A percentile compares a stretch with the other conserved stretches of the same genome.
Conservation (phyloP, 1,140 invertebrate species). For the Adelges cooleyi region DNA sequence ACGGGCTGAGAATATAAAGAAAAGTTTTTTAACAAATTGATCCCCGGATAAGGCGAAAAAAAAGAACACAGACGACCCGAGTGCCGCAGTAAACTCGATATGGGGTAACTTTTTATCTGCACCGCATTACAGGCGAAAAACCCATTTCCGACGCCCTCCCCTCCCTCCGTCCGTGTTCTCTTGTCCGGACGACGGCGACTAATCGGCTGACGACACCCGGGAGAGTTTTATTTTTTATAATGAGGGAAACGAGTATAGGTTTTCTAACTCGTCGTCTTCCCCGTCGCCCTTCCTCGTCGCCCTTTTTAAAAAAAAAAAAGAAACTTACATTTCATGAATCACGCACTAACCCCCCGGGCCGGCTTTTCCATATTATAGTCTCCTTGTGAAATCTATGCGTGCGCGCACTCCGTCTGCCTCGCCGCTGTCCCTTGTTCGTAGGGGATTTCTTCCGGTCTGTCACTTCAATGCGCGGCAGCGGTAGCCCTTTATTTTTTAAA, state of each 20-base stretch:
- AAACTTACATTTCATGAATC: slow-evolving; percentile 11
- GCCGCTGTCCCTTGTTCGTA: background rate
- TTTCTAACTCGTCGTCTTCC: background rate
- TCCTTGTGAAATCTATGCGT: slow-evolving; percentile 4
- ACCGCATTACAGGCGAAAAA: background rate
- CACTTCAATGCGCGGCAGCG: slow-evolving; percentile 11
- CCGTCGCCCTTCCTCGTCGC: background rate
- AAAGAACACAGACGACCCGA: background rate
- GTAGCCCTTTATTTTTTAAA: slow-evolving; percentile 28
- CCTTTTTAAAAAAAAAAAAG: background rate
- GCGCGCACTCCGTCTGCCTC: background rate
- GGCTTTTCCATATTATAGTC: background rate
- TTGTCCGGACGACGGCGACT: background rate
- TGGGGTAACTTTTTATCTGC: slow-evolving; percentile 18
- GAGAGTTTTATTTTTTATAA: slow-evolving; percentile 23
- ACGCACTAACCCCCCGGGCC: background rate
- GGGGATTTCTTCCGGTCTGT: slow-evolving; percentile 20
- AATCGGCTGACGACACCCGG: slow-evolving; percentile 28
- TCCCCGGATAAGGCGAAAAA: background rate
- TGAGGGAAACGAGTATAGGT: slow-evolving; percentile 23
- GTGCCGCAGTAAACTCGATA: background rate
- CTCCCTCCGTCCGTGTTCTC: background rate
- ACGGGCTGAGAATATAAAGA: background rate
- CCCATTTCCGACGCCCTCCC: slow-evolving; percentile 14
- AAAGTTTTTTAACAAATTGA: slow-evolving; percentile 17